phyloP scores from a whole-genome alignment of 2,113 vertebrate species.

The Eulacestoma nigropectus region DNA sequence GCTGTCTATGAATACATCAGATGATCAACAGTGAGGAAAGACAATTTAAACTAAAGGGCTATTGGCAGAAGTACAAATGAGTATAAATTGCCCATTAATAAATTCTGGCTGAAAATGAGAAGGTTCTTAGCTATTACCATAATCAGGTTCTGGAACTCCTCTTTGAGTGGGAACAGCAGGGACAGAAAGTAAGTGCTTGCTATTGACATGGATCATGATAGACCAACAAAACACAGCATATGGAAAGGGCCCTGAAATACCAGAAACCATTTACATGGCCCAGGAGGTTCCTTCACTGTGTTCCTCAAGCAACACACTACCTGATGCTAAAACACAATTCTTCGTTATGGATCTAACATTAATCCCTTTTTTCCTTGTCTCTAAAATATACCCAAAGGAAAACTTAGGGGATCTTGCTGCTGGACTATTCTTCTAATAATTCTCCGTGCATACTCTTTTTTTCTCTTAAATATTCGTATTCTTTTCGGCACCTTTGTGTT shows the following conservation, averaged over 20 bases:
- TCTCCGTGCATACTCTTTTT: too few species aligned
- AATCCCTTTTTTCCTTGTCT: not conserved
- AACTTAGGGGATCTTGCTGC: not conserved
- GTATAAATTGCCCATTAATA: constrained; percentile 55
- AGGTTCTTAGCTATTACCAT: constrained; percentile 3
- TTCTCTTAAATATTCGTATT: constrained; percentile 6
- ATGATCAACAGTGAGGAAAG: constrained; percentile 1
- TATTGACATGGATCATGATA: not conserved
- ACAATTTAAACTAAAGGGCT: constrained; percentile 39
- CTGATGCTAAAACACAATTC: not conserved
- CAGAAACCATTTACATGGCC: not conserved
- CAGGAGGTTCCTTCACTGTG: not conserved
- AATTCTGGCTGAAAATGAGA: constrained; percentile 38
- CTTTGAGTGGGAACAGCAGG: not conserved
- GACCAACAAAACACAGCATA: not conserved
- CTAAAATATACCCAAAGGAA: not conserved
- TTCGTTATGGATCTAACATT: not conserved
- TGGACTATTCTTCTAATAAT: too few species aligned
- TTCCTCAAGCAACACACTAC: not conserved
- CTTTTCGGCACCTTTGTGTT: constrained; percentile 9
- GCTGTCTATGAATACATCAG: constrained; percentile 15
- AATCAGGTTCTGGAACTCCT: constrained; percentile 36
- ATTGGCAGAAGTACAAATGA: constrained; percentile 53
- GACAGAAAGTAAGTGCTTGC: constrained; percentile 14
- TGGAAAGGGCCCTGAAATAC: not conserved